Evolutionary conservation across 2,113 vertebrate species (phyloP).

Genomic region (Oryzias celebensis): DNA sequence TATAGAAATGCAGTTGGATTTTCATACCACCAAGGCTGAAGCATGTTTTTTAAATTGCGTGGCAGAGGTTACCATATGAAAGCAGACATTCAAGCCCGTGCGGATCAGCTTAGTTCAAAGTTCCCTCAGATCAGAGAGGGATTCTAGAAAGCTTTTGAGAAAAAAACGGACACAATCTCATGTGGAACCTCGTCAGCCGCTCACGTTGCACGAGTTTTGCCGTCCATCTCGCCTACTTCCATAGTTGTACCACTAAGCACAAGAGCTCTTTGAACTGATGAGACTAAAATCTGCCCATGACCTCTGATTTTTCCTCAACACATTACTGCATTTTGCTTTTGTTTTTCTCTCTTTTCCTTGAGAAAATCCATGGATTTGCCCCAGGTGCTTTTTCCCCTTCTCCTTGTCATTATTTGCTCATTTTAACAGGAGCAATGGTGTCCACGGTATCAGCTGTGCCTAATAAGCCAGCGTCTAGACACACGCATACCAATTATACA

Average conservation of each 20-base stretch:
- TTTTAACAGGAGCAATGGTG: slow-evolving; percentile 73
- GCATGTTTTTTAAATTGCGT: not conserved
- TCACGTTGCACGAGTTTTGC: no score
- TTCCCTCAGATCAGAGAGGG: no score
- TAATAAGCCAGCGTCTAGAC: slow-evolving; percentile 79
- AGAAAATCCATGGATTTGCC: slow-evolving; percentile 67
- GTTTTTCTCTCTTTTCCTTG: slow-evolving; percentile 57
- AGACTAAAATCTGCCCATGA: slow-evolving; percentile 43
- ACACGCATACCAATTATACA: slow-evolving; percentile 78
- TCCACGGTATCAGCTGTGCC: slow-evolving; percentile 76
- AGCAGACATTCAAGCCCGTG: not conserved
- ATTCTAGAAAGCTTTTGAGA: no score
- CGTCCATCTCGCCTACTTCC: no score
- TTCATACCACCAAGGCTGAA: slow-evolving; percentile 2
- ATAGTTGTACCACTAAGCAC: no score
- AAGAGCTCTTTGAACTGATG: slow-evolving; percentile 44
- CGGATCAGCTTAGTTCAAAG: no score
- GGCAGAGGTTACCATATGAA: not conserved
- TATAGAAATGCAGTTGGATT: slow-evolving; percentile 2
- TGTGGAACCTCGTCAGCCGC: no score
- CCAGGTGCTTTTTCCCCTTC: slow-evolving; percentile 69
- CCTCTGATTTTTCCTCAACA: slow-evolving; percentile 33
- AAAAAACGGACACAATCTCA: no score
- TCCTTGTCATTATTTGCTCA: slow-evolving; percentile 74
- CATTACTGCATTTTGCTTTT: slow-evolving; percentile 43